These are phyloP conservation scores for Nemapogon koenigi DNA, from an alignment of 2,888 invertebrate species.

Conservation along the genomic window DNA sequence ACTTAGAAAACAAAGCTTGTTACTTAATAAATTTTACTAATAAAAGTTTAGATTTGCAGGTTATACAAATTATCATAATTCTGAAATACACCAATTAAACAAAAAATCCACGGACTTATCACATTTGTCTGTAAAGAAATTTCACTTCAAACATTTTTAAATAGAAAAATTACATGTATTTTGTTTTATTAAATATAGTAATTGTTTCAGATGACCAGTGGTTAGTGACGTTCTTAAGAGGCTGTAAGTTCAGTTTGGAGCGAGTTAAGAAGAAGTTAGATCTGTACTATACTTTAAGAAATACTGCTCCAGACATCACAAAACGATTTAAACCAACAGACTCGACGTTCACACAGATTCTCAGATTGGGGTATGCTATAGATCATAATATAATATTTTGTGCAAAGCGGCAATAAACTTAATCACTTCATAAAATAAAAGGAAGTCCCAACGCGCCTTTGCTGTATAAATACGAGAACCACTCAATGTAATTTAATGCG, in stretches of 20 bases:
- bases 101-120: too few species aligned
- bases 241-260: conserved; percentile 65
- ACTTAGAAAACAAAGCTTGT: too few species aligned
- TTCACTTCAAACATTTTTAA: neutral
- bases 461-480: too few species aligned
- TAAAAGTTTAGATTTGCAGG: too few species aligned
- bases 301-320: conserved; percentile 67
- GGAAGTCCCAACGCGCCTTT: too few species aligned
- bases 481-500: too few species aligned
- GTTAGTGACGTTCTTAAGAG: conserved; percentile 58
- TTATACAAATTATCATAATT: neutral
- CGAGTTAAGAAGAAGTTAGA: conserved; percentile 63
- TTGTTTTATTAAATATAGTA: conserved; percentile 12
- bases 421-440: too few species aligned
- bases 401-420: too few species aligned
- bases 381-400: neutral
- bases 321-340: conserved; percentile 53
- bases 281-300: conserved; percentile 66
- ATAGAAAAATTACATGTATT: neutral
- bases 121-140: neutral
- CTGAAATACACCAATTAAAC: too few species aligned
- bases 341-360: conserved; percentile 47
- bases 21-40: too few species aligned
- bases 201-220: conserved; percentile 64
- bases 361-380: conserved; percentile 49